Base-by-base conservation (phyloP, 2,797 vertebrate genomes). In the Distichodus sexfasciatus region DNA sequence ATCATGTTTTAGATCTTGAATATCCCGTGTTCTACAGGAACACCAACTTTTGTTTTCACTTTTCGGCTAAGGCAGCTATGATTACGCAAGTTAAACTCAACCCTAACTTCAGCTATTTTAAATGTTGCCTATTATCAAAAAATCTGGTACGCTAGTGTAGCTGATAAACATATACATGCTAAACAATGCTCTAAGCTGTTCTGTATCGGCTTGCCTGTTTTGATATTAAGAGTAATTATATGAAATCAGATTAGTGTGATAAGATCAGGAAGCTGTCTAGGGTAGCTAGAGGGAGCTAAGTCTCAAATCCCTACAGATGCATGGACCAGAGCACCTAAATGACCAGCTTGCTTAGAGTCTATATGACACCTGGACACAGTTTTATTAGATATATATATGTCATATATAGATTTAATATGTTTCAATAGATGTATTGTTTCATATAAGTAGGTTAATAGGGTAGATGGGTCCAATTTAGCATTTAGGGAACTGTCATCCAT, bases 231-330 rank as follows among this genome's bases (percentile, higher is more conserved):
- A 86, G 81, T 80, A 78, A 82, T 85, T 77, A 65, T 59, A 46
- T 64, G 54, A 26, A 85, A 83, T 78, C 84, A 77, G 87, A 88
- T 89, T 87, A 82, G 66, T 59, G 54, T 72, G 75, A 83, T 76
- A 72, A 82, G 80, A 76, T 81, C 82, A 83, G 77, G 69, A 71
- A 59, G 58, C 15, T 70, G 81, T 85, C 82, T 84, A 79, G 74
- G 75, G 79, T 79, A 82, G 77, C 70, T 74, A 72, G 75, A 63
- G 61, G 78, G 81, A 80, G 79, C 80, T 85, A 83, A 86, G 65
- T 81, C 76, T 60, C 73, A 83, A 87, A 87, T 85, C 85, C 82
- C 81, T 81, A 78, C 80, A 67, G 79, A 70, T 82, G 66, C 65
- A 28, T 40, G 75, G 75, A 80, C 85, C 79, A 80, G 68, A 76